phyloP scores from a whole-genome alignment of 2,888 invertebrate genomes.

The Nowickia ferox region DNA sequence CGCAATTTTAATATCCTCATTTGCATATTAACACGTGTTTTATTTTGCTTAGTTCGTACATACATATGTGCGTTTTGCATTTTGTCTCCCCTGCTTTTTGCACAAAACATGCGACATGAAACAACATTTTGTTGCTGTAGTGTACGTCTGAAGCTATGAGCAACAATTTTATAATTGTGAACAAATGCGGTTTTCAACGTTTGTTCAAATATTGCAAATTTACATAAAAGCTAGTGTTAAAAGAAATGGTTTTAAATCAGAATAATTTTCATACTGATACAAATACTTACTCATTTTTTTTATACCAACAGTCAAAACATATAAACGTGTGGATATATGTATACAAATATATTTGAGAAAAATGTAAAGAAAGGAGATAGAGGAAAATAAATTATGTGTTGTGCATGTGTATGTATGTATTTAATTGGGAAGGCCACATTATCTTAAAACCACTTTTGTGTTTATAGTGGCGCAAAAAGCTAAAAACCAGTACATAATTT shows the following conservation, averaged over 20 bases:
- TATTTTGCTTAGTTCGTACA: conserved; percentile 15
- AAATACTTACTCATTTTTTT: conserved; percentile 1
- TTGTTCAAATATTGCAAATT: conserved; percentile 21
- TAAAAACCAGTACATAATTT: conserved; percentile 66
- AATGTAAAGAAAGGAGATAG: not conserved
- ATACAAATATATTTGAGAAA: conserved; percentile 32
- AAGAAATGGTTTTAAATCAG: conserved; percentile 12
- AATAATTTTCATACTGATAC: conserved; percentile 6
- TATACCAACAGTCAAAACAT: conserved; percentile 14
- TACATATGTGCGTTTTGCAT: not conserved
- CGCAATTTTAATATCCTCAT: conserved; percentile 60
- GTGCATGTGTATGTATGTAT: not conserved
- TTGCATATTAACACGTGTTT: conserved; percentile 70
- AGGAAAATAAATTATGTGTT: not conserved
- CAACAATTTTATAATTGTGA: conserved; percentile 33
- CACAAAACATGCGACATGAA: conserved; percentile 7
- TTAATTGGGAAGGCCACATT: conserved; percentile 12
- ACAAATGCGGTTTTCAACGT: conserved; percentile 19
- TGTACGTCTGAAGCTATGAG: not conserved
- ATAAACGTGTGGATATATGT: not conserved
- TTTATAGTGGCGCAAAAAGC: conserved; percentile 58
- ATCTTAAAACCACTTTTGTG: conserved; percentile 61
- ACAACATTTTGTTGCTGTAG: conserved; percentile 15
- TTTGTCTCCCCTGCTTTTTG: not conserved
- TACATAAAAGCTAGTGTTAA: not conserved